Percentiles rank a stretch among this genome's conserved stretches.
Conservation (phyloP, 2,888 invertebrate species). For the Drosophila monieri region DNA sequence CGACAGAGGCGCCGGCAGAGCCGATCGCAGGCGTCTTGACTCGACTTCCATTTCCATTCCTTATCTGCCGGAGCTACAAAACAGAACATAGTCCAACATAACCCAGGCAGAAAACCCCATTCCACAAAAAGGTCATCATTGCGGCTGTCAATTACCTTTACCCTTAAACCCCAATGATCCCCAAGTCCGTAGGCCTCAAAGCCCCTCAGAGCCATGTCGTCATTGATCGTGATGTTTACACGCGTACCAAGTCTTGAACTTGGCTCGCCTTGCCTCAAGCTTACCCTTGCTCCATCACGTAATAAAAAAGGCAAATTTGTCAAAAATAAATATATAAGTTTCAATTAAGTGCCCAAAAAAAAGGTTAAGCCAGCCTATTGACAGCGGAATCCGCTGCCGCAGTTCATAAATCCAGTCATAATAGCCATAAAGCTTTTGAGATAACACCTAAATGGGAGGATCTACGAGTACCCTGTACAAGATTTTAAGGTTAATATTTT, state of each 20-base stretch:
- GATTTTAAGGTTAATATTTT: background rate
- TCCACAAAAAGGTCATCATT: slow-evolving; percentile 28
- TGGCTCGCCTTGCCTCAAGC: slow-evolving; percentile 10
- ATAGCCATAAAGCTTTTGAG: slow-evolving; percentile 19
- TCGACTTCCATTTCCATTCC: slow-evolving; percentile 42
- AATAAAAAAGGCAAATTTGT: slow-evolving; percentile 37
- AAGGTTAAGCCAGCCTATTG: slow-evolving; percentile 31
- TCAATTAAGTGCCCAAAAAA: slow-evolving; percentile 30
- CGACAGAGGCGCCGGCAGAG: slow-evolving; percentile 31
- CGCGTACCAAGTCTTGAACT: slow-evolving; percentile 26
- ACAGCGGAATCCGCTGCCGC: slow-evolving; percentile 32
- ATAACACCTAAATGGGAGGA: slow-evolving; percentile 6
- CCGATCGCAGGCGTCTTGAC: slow-evolving; percentile 38
- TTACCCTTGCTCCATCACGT: slow-evolving; percentile 20
- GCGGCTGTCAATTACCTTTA: slow-evolving; percentile 53
- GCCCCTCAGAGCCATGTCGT: slow-evolving; percentile 10
- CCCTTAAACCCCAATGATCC: slow-evolving; percentile 46
- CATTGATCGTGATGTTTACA: slow-evolving; percentile 38
- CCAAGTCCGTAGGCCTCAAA: slow-evolving; percentile 18
- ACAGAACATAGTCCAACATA: slow-evolving; percentile 16
- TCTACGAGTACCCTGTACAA: slow-evolving; percentile 7
- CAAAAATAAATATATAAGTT: slow-evolving; percentile 28
- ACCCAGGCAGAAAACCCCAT: background rate
- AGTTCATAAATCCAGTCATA: slow-evolving; percentile 24
- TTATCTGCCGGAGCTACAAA: slow-evolving; percentile 36